Evolutionary conservation across 2,797 vertebrate species (phyloP).

Genomic region (Streptopelia turtur): DNA sequence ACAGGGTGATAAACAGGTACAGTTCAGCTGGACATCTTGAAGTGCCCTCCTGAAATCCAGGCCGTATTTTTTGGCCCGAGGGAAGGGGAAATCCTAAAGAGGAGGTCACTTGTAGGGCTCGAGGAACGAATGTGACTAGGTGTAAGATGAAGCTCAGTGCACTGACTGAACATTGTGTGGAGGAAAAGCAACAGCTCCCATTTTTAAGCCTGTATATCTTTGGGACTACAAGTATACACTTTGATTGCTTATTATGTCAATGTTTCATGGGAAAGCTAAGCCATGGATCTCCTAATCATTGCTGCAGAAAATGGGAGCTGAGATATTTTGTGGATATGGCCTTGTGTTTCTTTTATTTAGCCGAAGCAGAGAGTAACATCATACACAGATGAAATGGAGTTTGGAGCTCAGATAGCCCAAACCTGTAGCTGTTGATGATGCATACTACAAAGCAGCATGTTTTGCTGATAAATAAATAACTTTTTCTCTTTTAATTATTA

Average conservation of each 20-base stretch:
- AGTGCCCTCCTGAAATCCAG: background rate
- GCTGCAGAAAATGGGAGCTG: background rate
- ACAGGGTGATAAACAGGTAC: background rate
- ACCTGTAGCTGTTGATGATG: background rate
- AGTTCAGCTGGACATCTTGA: background rate
- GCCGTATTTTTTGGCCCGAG: background rate
- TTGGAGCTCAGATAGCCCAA: background rate
- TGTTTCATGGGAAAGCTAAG: background rate
- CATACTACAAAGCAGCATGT: accelerated
- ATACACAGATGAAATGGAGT: background rate
- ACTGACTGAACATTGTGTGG: background rate
- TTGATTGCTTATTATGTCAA: background rate
- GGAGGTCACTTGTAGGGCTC: background rate
- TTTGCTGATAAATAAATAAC: background rate
- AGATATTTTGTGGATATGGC: background rate
- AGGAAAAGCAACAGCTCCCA: background rate
- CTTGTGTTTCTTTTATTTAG: background rate
- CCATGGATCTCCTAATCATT: background rate
- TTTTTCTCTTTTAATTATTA: background rate
- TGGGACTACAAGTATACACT: background rate
- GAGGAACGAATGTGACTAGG: background rate
- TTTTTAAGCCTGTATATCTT: background rate
- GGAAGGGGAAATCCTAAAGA: background rate
- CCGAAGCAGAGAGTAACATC: background rate
- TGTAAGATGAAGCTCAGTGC: background rate